Percentiles rank a stretch among this genome's conserved stretches.
phyloP scores from a whole-genome alignment of 2,888 invertebrate genomes.

The Nineta flava region DNA sequence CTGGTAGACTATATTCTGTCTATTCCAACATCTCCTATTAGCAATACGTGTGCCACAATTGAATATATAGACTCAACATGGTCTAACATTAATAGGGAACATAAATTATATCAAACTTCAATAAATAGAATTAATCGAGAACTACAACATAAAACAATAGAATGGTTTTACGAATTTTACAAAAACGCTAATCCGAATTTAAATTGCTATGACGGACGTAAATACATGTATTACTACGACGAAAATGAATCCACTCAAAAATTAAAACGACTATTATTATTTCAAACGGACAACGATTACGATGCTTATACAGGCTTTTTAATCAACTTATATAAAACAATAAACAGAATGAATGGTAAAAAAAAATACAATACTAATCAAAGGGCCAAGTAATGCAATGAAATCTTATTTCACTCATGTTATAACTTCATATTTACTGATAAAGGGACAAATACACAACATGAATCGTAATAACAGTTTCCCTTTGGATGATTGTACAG shows the following conservation, averaged over 20 bases:
- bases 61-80: background rate
- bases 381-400: background rate
- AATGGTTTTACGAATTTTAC: background rate
- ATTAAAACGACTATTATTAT: too few species aligned
- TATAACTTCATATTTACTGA: background rate
- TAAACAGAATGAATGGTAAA: background rate
- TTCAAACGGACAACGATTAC: too few species aligned
- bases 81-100: background rate
- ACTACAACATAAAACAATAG: background rate
- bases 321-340: background rate
- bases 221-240: too few species aligned
- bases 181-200: too few species aligned
- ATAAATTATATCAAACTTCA: background rate
- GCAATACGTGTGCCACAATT: too few species aligned
- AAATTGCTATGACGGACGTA: too few species aligned
- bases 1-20: too few species aligned
- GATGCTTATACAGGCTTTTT: background rate
- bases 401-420: background rate
- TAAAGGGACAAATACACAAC: background rate
- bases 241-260: too few species aligned
- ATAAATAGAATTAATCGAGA: background rate
- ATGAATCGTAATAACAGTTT: background rate
- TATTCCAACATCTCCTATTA: too few species aligned
- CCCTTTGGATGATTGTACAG: too few species aligned
- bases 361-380: background rate